Conservation (phyloP, 2,113 vertebrate species). For the Tautogolabrus adspersus region DNA sequence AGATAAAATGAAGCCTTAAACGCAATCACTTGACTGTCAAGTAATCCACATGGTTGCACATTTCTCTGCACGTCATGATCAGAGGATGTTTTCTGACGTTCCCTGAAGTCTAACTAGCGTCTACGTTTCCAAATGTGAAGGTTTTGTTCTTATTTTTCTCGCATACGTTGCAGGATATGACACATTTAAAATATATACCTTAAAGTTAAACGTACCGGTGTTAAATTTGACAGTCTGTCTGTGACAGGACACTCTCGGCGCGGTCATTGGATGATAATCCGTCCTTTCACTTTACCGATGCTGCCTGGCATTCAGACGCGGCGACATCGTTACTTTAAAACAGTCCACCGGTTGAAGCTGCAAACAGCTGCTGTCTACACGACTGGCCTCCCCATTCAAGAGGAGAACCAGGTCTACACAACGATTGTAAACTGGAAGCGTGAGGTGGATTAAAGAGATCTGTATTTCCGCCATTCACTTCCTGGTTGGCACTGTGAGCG, state of each 20-base stretch:
- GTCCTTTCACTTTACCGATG: slow-evolving; percentile 43
- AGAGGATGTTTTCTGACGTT: not conserved
- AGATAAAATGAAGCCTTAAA: not conserved
- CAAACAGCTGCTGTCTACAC: not conserved
- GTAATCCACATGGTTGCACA: not conserved
- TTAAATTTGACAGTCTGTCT: slow-evolving; percentile 35
- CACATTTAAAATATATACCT: not conserved
- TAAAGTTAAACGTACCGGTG: slow-evolving; percentile 53
- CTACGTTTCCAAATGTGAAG: not conserved
- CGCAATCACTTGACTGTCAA: not conserved
- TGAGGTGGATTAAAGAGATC: slow-evolving; percentile 49
- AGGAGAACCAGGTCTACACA: not conserved
- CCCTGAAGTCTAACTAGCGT: not conserved
- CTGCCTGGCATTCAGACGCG: not conserved
- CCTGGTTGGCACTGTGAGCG: slow-evolving; percentile 56
- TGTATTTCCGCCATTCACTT: slow-evolving; percentile 68
- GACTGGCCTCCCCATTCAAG: not conserved
- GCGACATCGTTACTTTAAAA: slow-evolving; percentile 33
- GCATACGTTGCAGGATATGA: too few relatives aligned
- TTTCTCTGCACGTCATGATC: not conserved
- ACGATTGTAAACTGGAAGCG: slow-evolving; percentile 12
- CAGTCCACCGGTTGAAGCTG: too few relatives aligned
- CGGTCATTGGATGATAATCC: slow-evolving; percentile 25
- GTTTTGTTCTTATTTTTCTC: too few relatives aligned
- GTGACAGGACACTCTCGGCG: slow-evolving; percentile 52